phyloP scores from a whole-genome alignment of 2,113 vertebrate genomes.

The Pelvicachromis taeniatus region DNA sequence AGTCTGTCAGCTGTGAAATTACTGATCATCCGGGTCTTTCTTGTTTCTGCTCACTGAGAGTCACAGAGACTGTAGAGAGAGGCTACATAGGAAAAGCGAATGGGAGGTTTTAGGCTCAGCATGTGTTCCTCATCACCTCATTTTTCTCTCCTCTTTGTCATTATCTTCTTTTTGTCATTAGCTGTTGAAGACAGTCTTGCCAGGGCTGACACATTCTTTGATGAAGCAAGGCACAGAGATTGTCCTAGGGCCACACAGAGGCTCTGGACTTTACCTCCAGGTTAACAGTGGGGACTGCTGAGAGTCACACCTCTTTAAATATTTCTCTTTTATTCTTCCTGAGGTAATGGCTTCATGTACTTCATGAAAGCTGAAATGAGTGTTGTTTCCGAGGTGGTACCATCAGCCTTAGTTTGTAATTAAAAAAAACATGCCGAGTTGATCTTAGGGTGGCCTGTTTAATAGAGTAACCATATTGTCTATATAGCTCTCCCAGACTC shows the following conservation, averaged over 20 bases:
- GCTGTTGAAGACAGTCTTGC: conserved; percentile 59
- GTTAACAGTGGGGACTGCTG: not conserved
- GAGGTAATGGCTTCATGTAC: not conserved
- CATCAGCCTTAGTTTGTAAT: not conserved
- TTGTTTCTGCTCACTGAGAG: conserved; percentile 62
- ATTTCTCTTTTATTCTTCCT: not conserved
- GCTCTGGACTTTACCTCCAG: not conserved
- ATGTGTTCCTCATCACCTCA: conserved; percentile 53
- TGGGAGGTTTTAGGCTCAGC: conserved; percentile 53
- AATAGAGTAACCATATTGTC: conserved; percentile 1
- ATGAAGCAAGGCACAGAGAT: conserved; percentile 2
- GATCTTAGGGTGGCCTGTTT: not conserved
- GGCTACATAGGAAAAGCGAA: not conserved
- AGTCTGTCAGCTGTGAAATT: conserved; percentile 81
- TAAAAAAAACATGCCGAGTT: not conserved
- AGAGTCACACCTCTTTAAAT: not conserved
- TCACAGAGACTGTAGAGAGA: conserved; percentile 5
- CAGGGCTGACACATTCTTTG: conserved; percentile 50
- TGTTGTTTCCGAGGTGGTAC: not conserved
- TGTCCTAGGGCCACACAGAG: conserved; percentile 12
- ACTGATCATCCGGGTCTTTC: conserved; percentile 74
- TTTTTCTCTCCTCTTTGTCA: conserved; percentile 14
- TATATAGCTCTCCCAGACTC: not conserved
- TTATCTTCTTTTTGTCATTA: conserved; percentile 4
- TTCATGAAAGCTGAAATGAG: not conserved